phyloP scores from a whole-genome alignment of 2,113 vertebrate species.

The Entomyzon cyanotis region DNA sequence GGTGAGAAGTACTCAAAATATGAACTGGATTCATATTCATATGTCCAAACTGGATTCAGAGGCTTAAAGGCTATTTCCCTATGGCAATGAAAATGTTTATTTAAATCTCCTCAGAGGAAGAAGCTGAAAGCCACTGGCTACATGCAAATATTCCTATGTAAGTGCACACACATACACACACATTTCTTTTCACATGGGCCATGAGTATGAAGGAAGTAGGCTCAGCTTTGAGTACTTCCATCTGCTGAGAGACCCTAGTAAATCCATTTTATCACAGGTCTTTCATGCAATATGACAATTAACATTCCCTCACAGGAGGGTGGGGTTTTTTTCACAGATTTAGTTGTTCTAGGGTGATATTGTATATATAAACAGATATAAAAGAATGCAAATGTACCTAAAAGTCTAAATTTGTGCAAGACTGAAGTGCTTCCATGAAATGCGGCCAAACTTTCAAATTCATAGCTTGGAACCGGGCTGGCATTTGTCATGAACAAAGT shows the following conservation, averaged over 20 bases:
- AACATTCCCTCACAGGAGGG: neutral
- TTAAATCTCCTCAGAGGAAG: neutral
- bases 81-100: slow-evolving; percentile 3
- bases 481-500: neutral
- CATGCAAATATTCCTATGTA: neutral
- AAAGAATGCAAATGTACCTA: neutral
- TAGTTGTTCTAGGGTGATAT: neutral
- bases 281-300: neutral
- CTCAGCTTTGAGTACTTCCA: neutral
- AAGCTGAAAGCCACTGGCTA: neutral
- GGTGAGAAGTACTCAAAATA: neutral
- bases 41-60: neutral
- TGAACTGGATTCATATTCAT: neutral
- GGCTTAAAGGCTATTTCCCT: neutral
- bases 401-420: neutral
- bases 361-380: neutral
- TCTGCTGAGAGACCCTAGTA: neutral
- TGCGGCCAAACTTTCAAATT: neutral
- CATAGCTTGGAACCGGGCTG: neutral
- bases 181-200: neutral
- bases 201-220: neutral
- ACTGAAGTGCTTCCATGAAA: neutral
- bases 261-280: neutral
- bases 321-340: neutral
- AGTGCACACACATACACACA: neutral